A percentile compares a stretch with the other conserved stretches of the same genome.
phyloP scores from a whole-genome alignment of 2,888 invertebrate species.

The Cyaniris semiargus region DNA sequence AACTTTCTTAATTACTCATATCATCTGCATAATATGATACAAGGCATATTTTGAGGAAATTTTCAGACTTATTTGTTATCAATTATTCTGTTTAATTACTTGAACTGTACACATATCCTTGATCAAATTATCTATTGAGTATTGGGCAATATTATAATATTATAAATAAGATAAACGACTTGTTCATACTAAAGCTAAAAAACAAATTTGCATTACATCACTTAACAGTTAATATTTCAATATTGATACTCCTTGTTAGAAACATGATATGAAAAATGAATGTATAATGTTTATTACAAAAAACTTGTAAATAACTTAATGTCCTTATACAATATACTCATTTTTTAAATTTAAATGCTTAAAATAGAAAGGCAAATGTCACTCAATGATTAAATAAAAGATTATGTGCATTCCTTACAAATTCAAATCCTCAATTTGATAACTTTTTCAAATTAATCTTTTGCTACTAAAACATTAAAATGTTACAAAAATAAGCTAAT shows the following conservation, averaged over 20 bases:
- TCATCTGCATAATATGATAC: not conserved
- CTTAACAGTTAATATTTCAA: conserved; percentile 12
- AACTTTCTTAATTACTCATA: not conserved
- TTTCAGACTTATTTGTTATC: not conserved
- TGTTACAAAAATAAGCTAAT: not conserved
- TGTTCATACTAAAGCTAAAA: conserved; percentile 28
- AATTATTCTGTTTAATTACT: not conserved
- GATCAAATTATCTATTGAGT: conserved; percentile 25
- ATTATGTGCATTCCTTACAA: not conserved
- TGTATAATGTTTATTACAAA: not conserved
- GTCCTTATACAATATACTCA: not conserved
- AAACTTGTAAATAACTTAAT: not conserved
- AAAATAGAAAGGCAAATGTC: not conserved
- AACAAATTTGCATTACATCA: conserved; percentile 31
- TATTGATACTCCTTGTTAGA: not conserved
- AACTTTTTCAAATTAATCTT: too few species aligned
- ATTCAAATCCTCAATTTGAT: not conserved
- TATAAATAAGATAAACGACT: conserved; percentile 28
- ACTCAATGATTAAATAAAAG: not conserved
- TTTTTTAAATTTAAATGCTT: not conserved
- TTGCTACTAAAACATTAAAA: not conserved
- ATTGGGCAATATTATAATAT: conserved; percentile 26
- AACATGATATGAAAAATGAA: not conserved
- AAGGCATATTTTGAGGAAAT: not conserved
- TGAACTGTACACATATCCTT: conserved; percentile 18